Evolutionary conservation across 2,113 vertebrate genomes (phyloP).

Genomic region (Eonycteris spelaea): DNA sequence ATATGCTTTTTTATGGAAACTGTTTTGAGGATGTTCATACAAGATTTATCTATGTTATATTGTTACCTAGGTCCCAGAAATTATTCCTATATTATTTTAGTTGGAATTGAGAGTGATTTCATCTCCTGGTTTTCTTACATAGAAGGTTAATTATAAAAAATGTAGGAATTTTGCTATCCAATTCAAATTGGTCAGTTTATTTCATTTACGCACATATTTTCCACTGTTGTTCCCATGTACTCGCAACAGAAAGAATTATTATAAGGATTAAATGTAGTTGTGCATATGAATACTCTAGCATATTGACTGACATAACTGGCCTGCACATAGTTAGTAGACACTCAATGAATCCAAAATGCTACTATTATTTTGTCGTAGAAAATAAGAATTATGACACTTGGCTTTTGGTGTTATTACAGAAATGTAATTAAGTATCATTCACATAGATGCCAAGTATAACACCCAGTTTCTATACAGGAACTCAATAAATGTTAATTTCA

Average conservation of each 20-base stretch:
- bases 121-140: background rate
- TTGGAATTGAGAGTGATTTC: background rate
- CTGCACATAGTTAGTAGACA: background rate
- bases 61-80: background rate
- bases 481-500: constrained; percentile 48
- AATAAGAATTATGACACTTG: background rate
- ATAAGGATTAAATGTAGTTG: background rate
- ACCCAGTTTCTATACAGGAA: background rate
- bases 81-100: background rate
- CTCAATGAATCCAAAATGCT: background rate
- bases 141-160: background rate
- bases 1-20: background rate
- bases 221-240: background rate
- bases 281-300: background rate
- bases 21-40: background rate
- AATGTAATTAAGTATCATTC: background rate
- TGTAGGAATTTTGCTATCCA: background rate
- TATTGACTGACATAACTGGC: background rate
- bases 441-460: background rate
- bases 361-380: constrained; percentile 8
- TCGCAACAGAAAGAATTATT: background rate
- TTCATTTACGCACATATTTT: background rate
- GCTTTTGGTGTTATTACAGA: background rate
- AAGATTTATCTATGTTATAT: background rate
- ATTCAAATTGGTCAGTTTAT: background rate